Evolutionary conservation across 92 coral and sea anemone genomes (phyloP).

Genomic region (Pocillopora meandrina): DNA sequence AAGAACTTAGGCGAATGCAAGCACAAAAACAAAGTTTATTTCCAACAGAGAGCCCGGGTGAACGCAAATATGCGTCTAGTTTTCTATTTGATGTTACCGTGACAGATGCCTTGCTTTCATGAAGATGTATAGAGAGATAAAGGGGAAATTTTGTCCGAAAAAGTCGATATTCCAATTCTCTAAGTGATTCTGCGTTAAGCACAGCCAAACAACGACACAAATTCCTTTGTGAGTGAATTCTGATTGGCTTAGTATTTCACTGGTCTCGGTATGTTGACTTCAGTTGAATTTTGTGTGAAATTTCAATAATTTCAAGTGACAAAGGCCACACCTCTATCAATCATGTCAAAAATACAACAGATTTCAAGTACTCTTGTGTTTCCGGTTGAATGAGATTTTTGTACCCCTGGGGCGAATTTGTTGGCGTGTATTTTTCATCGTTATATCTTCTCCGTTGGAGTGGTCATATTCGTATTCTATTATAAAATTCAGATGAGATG

Average conservation of each 20-base stretch:
- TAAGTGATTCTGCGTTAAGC: conserved; percentile 13
- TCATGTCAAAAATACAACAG: conserved; percentile 67
- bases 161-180: conserved; percentile 1
- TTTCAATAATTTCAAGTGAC: conserved; percentile 78
- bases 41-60: no score
- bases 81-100: conserved; percentile 28
- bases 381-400: conserved; percentile 60
- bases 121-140: background rate
- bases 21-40: no score
- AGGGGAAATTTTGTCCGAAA: background rate
- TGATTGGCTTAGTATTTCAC: conserved; percentile 53
- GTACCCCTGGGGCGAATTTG: conserved; percentile 48
- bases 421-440: background rate
- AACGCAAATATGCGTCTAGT: background rate
- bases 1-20: no score
- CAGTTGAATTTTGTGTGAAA: conserved; percentile 55
- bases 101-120: conserved; percentile 20
- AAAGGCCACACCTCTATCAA: conserved; percentile 78
- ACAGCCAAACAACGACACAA: conserved; percentile 19
- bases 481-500: no score
- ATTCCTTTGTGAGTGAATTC: conserved; percentile 27
- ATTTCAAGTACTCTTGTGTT: conserved; percentile 51
- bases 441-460: no score
- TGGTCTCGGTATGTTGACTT: conserved; percentile 74
- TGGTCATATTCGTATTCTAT: no score